These are phyloP conservation scores for Mus spicilegus DNA, from an alignment of 2,113 vertebrate genomes.

Conservation along the genomic window DNA sequence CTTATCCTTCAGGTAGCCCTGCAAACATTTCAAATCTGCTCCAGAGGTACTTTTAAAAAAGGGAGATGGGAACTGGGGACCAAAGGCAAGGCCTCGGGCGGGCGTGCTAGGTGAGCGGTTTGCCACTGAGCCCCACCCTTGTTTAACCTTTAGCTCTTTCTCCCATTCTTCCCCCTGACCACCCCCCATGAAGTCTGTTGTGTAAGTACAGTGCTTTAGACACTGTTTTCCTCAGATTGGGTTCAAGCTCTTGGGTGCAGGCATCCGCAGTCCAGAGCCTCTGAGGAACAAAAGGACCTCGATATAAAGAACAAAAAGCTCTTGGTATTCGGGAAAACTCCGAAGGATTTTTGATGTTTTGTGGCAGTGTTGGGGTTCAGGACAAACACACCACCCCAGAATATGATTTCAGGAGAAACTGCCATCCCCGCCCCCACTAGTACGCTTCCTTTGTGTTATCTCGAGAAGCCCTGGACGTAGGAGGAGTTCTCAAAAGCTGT, in stretches of 20 bases:
- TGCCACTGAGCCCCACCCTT: neutral
- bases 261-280: neutral
- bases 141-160: neutral
- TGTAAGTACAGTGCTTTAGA: neutral
- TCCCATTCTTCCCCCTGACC: neutral
- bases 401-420: neutral
- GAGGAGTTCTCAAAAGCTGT: neutral
- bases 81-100: neutral
- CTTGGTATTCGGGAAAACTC: neutral
- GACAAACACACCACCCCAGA: neutral
- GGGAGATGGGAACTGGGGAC: neutral
- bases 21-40: too few relatives aligned
- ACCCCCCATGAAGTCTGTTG: neutral
- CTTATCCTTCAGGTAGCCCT: neutral
- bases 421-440: fast-evolving
- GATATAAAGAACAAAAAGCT: neutral
- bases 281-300: neutral
- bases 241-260: neutral
- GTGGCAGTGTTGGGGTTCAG: neutral
- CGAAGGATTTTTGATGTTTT: neutral
- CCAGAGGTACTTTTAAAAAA: neutral
- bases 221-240: neutral
- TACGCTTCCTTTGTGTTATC: neutral
- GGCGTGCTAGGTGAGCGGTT: too few relatives aligned
- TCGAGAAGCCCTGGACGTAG: neutral